Conservation (phyloP, 2,888 invertebrate species). For the Megaustenia siamemsis region DNA sequence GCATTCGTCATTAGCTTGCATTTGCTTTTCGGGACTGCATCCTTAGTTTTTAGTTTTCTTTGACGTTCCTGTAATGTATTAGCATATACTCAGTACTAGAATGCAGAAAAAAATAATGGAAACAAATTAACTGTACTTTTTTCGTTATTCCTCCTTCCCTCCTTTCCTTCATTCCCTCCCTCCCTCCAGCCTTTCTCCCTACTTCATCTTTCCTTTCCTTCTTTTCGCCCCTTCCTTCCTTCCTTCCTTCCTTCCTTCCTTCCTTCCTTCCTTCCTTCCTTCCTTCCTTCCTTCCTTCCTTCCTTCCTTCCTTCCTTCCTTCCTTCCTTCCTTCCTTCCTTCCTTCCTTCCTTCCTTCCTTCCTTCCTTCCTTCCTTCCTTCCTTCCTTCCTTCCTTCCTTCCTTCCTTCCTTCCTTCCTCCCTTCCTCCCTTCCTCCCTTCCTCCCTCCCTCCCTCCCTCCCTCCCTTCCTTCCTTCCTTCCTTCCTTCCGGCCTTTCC, state of each 20-base stretch:
- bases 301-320: slow-evolving; percentile 25
- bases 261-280: slow-evolving; percentile 22
- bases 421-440: neutral
- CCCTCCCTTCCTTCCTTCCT: slow-evolving; percentile 12
- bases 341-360: slow-evolving; percentile 20
- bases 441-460: neutral
- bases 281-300: slow-evolving; percentile 6
- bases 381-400: neutral
- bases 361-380: slow-evolving; percentile 19
- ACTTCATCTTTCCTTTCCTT: too few species aligned
- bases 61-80: too few species aligned
- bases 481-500: slow-evolving; percentile 34
- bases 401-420: neutral
- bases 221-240: too few species aligned
- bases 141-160: too few species aligned
- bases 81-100: too few species aligned
- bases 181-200: too few species aligned
- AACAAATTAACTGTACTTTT: too few species aligned
- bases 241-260: slow-evolving; percentile 18
- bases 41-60: too few species aligned
- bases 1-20: too few species aligned
- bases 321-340: slow-evolving; percentile 24
- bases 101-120: too few species aligned
- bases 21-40: too few species aligned
- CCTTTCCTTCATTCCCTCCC: too few species aligned